phyloP scores from a whole-genome alignment of 2,797 vertebrate genomes.

The Sphenodon punctatus region DNA sequence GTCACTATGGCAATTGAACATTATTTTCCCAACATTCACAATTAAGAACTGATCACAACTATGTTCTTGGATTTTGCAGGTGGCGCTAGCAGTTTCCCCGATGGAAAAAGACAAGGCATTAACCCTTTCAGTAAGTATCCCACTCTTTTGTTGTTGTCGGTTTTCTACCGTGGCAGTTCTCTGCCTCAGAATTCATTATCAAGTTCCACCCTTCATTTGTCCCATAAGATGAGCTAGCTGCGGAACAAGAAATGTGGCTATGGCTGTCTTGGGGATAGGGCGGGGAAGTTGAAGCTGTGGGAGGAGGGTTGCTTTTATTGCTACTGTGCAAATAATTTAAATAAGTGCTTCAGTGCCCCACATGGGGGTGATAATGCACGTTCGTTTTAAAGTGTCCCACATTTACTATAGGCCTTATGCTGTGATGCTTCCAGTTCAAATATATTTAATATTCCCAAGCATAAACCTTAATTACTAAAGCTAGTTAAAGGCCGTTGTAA shows the following conservation, averaged over 20 bases:
- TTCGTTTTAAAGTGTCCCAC: neutral
- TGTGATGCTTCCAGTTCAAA: neutral
- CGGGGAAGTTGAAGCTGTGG: neutral
- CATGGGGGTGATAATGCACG: neutral
- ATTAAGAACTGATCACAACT: neutral
- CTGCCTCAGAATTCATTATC: neutral
- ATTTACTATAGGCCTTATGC: neutral
- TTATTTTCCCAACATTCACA: neutral
- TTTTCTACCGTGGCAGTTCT: neutral
- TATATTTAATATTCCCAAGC: neutral
- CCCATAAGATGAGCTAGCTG: neutral
- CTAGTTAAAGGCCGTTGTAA: neutral
- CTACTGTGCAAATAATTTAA: no score
- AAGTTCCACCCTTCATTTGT: neutral
- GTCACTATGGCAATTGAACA: neutral
- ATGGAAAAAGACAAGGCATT: slow-evolving; percentile 90
- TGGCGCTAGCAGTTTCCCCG: slow-evolving; percentile 82
- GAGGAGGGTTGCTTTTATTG: neutral
- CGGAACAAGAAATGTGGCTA: neutral
- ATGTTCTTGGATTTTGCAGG: slow-evolving; percentile 78
- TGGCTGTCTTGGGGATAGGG: neutral
- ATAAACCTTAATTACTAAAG: neutral
- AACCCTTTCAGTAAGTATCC: slow-evolving; percentile 91
- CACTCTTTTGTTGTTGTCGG: neutral
- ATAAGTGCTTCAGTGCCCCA: neutral